phyloP scores from a whole-genome alignment of 2,888 invertebrate genomes.

The Eupelmus urozonus region DNA sequence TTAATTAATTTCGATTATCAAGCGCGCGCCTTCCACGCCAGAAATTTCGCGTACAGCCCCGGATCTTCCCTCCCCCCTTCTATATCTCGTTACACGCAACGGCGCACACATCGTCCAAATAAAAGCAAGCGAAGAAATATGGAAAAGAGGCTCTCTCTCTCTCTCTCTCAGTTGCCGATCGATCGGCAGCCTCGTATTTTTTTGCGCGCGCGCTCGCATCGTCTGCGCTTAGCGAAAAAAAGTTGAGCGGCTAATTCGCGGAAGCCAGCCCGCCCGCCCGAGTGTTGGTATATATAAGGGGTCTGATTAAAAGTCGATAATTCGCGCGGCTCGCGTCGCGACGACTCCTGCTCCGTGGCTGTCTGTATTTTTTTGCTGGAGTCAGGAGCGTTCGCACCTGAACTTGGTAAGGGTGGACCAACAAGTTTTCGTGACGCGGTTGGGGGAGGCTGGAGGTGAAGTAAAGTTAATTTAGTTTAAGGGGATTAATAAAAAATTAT shows the following conservation, averaged over 20 bases:
- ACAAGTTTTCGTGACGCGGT: too few species aligned
- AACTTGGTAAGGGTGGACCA: constrained; percentile 10
- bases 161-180: not conserved
- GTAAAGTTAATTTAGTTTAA: too few species aligned
- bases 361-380: too few species aligned
- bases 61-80: not conserved
- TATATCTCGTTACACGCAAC: constrained; percentile 60
- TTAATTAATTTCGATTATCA: constrained; percentile 66
- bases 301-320: constrained; percentile 50
- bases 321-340: constrained; percentile 22
- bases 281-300: not conserved
- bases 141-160: constrained; percentile 30
- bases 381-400: not conserved
- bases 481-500: too few species aligned
- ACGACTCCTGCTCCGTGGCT: not conserved
- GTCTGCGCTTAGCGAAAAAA: not conserved
- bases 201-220: not conserved
- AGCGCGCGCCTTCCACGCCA: constrained; percentile 60
- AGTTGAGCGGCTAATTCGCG: constrained; percentile 30
- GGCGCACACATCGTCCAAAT: constrained; percentile 48
- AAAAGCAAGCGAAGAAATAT: constrained; percentile 26
- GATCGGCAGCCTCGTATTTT: too few species aligned
- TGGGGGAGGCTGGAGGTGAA: too few species aligned
- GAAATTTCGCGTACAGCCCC: constrained; percentile 52
- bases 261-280: constrained; percentile 1